Evolutionary conservation across 1,140 invertebrate genomes (phyloP), one percentile per base, ranked within the genome.

Genomic region (Drosophila prosaltans): DNA sequence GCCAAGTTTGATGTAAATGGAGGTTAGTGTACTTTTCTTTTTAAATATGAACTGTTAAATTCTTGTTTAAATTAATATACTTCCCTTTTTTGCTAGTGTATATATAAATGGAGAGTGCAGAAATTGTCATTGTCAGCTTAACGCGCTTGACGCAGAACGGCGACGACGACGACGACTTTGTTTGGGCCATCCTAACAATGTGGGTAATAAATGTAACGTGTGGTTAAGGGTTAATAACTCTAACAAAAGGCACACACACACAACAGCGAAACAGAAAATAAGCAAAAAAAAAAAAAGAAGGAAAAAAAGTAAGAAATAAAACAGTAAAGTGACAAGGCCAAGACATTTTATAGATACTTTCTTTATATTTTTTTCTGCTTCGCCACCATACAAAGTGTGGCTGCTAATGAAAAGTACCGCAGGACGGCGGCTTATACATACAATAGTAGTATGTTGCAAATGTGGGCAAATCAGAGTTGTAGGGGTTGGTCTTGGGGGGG

Each of bases 191-290:
- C 45, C 21, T 60, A 58, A 78, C 78, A 78, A 78, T 80, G 66
- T 72, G 80, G 72, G 76, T 86, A 88, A 86, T 86, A 86, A 86
- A 86, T 86, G 83, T 86, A 83, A 86, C 81, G 73, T 86, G 83
- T 71, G 83, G 83, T 89, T 86, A 86, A 86, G 83, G 83, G 83
- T 86, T 86, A 86, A 86, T 86, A 86, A 86, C 83, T 89, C 66
- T 80, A 81, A 86, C 83, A 75, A 86, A 85, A 65, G 71, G 71
- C 45, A 36, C 65, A 72, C 64, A 73, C 21, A 48, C 41, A 72
- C 32, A 59, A 58, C 30, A 58, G n/a, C 55, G 16, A 36, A 58
- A 58, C 32, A 39, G 21, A 51, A 51, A 51, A 51, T 5, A 5
- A 30, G 58, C 70, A n/a, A 54, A 51, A 32, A 61, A 60, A 26